These are phyloP conservation scores for Argopecten irradians DNA, from an alignment of 1,140 invertebrate species.

Conservation along the genomic window DNA sequence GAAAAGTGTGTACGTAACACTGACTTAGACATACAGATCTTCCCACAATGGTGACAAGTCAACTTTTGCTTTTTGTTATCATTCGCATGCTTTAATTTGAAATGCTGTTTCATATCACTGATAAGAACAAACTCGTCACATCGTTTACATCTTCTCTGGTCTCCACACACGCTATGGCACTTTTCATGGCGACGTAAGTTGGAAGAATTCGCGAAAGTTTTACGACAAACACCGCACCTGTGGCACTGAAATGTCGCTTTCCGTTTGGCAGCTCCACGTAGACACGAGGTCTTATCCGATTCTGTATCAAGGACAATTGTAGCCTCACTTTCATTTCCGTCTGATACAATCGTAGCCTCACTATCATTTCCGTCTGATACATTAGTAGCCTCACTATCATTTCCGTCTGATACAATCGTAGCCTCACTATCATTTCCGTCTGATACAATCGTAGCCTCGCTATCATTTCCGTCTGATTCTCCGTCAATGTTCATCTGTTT, in stretches of 20 bases:
- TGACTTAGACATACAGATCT: not conserved
- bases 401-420: not conserved
- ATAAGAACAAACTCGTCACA: not conserved
- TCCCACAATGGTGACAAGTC: not conserved
- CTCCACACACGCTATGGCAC: not conserved
- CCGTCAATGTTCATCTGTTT: not conserved
- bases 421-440: not conserved
- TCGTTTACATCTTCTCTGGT: not conserved
- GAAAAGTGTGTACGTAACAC: not conserved
- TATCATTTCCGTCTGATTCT: not conserved
- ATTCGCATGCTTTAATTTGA: not conserved
- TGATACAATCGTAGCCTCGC: not conserved
- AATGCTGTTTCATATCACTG: not conserved
- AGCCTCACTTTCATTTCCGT: not conserved
- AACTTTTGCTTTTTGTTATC: not conserved
- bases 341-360: not conserved
- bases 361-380: not conserved
- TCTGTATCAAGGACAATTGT: not conserved
- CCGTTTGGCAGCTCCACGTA: not conserved
- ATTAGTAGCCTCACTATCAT: not conserved
- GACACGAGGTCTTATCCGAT: not conserved
- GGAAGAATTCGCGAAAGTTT: not conserved
- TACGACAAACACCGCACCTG: not conserved
- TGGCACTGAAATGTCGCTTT: not conserved
- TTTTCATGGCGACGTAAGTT: conserved; percentile 10